A percentile compares a stretch with the other conserved stretches of the same genome.
Conservation (phyloP, 2,888 invertebrate species). For the Ametastegia equiseti region DNA sequence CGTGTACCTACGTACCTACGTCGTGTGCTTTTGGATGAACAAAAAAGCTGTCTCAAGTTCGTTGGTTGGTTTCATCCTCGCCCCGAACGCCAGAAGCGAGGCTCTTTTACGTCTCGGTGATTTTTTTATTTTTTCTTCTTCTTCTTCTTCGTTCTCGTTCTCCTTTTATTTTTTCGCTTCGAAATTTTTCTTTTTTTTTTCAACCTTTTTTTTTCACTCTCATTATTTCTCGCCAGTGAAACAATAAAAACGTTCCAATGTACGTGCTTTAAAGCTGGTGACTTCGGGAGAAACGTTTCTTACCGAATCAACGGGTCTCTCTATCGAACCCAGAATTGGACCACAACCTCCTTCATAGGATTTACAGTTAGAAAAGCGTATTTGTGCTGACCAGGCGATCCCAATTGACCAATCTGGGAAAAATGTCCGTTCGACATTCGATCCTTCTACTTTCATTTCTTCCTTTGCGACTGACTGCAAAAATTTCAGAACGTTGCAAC, state of each 20-base stretch:
- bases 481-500: not conserved
- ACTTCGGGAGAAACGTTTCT: conserved; percentile 10
- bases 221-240: not conserved
- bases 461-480: not conserved
- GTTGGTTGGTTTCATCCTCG: conserved; percentile 6
- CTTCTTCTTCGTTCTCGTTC: not conserved
- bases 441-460: too few species aligned
- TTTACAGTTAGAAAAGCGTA: conserved; percentile 22
- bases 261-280: conserved; percentile 24
- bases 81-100: not conserved
- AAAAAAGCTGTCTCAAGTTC: conserved; percentile 1
- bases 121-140: not conserved
- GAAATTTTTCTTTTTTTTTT: not conserved
- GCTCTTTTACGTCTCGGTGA: not conserved
- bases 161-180: not conserved
- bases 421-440: not conserved
- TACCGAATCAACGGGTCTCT: not conserved
- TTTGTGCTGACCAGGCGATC: conserved; percentile 17
- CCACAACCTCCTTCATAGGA: not conserved
- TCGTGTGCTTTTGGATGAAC: not conserved
- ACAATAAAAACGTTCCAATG: not conserved
- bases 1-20: too few species aligned
- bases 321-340: conserved; percentile 4
- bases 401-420: conserved; percentile 29
- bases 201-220: not conserved